A percentile compares a stretch with the other conserved stretches of the same genome.
Evolutionary conservation across 2,113 vertebrate genomes (phyloP).

Genomic region (Peromyscus leucopus): DNA sequence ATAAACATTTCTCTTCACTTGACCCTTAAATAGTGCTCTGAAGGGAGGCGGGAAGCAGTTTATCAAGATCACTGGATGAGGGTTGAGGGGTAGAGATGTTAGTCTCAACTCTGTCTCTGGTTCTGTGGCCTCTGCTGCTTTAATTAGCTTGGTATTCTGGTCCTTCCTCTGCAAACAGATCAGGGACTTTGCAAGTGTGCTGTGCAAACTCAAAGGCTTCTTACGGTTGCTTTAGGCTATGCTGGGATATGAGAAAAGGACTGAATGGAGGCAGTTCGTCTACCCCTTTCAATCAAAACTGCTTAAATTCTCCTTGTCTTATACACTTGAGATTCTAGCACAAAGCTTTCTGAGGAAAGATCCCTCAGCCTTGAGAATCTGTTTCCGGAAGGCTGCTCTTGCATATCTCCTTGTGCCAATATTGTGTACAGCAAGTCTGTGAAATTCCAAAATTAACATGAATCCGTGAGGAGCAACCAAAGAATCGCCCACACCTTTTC

Average conservation of each 20-base stretch:
- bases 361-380: background rate
- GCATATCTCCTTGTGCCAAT: background rate
- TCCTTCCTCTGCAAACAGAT: background rate
- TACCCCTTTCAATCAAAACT: background rate
- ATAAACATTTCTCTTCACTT: background rate
- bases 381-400: background rate
- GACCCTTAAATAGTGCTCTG: background rate
- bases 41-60: background rate
- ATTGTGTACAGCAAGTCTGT: background rate
- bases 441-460: conserved; percentile 19
- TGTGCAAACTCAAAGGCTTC: background rate
- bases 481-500: background rate
- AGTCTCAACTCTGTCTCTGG: background rate
- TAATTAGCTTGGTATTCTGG: background rate
- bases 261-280: background rate
- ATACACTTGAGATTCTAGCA: background rate
- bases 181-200: background rate
- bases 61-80: background rate
- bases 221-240: background rate
- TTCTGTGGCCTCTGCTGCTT: background rate
- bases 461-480: background rate
- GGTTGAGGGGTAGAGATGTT: background rate
- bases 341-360: background rate
- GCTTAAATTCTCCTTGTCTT: conserved; percentile 16
- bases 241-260: background rate